phyloP scores from a whole-genome alignment of 2,888 invertebrate genomes.

The Andricus curvator region DNA sequence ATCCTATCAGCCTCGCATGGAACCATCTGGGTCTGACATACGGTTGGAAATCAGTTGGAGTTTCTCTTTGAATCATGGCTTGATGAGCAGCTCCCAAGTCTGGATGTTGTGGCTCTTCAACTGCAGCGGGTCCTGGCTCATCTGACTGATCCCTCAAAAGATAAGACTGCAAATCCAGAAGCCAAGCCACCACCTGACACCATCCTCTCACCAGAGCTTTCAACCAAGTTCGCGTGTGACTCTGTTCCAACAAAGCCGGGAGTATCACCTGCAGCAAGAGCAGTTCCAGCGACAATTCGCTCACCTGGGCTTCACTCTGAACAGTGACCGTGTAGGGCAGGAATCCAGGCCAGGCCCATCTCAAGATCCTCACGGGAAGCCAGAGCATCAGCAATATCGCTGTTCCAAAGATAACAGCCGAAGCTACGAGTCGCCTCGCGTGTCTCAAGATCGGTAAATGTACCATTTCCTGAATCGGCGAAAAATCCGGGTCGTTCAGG shows the following conservation, averaged over 20 bases:
- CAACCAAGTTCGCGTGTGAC: constrained; percentile 96
- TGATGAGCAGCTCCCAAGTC: constrained; percentile 91
- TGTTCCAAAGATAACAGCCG: constrained; percentile 97
- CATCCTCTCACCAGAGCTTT: constrained; percentile 93
- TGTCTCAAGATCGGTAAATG: constrained; percentile 96
- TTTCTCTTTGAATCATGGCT: constrained; percentile 90
- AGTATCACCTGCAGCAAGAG: constrained; percentile 95
- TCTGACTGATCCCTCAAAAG: constrained; percentile 86
- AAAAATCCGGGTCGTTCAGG: constrained; percentile 99
- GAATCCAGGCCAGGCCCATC: constrained; percentile 90
- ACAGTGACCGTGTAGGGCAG: constrained; percentile 96
- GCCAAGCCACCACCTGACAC: constrained; percentile 91
- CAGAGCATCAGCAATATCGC: constrained; percentile 97
- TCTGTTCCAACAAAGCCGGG: constrained; percentile 97
- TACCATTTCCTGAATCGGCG: constrained; percentile 99
- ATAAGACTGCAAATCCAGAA: constrained; percentile 93
- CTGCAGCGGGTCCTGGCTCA: constrained; percentile 69
- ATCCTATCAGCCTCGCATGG: constrained; percentile 83
- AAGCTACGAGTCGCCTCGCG: constrained; percentile 92
- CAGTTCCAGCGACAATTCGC: constrained; percentile 96
- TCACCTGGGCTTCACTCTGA: constrained; percentile 91
- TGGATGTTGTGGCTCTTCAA: constrained; percentile 72
- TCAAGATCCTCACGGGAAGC: constrained; percentile 94
- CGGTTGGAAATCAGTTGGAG: constrained; percentile 91
- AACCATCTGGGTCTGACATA: constrained; percentile 93